phyloP scores from a whole-genome alignment of 2,113 vertebrate species.

The Syngnathus typhle region DNA sequence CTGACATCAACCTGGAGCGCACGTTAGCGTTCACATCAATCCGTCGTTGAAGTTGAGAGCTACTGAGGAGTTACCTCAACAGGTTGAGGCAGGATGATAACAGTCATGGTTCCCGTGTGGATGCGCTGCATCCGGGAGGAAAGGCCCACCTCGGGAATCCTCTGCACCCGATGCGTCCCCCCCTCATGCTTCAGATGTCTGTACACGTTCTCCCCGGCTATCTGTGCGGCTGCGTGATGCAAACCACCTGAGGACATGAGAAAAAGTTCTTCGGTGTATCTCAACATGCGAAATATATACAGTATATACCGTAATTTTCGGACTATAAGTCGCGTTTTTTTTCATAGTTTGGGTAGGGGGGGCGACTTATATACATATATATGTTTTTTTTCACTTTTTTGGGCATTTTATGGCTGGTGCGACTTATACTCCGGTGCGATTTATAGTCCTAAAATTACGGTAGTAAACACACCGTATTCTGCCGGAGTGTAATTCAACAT shows the following conservation, averaged over 20 bases:
- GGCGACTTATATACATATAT: no score
- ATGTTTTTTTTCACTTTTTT: no score
- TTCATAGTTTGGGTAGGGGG: no score
- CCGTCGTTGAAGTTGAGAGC: not conserved
- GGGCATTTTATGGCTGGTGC: no score
- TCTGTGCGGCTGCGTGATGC: conserved; percentile 84
- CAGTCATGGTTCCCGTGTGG: conserved; percentile 91
- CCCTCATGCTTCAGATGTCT: conserved; percentile 85
- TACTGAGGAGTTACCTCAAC: conserved; percentile 72
- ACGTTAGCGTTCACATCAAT: not conserved
- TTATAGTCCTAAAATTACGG: no score
- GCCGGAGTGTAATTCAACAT: conserved; percentile 77
- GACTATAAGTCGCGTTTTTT: no score
- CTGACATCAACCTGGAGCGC: conserved; percentile 76
- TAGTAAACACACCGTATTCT: conserved; percentile 76
- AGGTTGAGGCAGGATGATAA: conserved; percentile 85
- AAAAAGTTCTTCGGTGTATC: not conserved
- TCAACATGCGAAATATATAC: not conserved
- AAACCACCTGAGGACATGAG: conserved; percentile 74
- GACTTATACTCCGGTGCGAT: no score
- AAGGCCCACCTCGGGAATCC: conserved; percentile 86
- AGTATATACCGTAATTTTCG: no score
- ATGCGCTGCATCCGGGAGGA: conserved; percentile 95
- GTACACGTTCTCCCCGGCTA: conserved; percentile 81
- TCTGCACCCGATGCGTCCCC: conserved; percentile 88